Base-by-base conservation (phyloP, 2,888 invertebrate species). In the Crepidodera aurea region DNA sequence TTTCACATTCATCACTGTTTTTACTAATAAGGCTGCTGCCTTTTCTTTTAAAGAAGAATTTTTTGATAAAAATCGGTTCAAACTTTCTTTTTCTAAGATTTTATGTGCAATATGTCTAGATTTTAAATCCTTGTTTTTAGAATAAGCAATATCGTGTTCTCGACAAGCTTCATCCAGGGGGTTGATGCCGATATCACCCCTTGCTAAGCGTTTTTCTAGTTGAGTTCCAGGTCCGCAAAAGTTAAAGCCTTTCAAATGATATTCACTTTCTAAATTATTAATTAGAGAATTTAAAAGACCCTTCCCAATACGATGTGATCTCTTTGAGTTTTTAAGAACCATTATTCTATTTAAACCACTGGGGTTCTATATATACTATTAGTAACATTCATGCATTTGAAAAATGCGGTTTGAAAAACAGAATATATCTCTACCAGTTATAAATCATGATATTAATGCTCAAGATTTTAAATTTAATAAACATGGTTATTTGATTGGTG, bases 121-220 rank as follows among this genome's bases (percentile, higher is more conserved):
- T 67, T 64, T n/a, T 37, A 19, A 44, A 74, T 54, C 61, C 58
- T 54, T 27, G 44, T 60, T 37, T 50, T 66, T 48, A 7, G 62
- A 65, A 57, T 78, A 78, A 1, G 74, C 72, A 32, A 78, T 77
- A 67, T 78, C 34, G 34, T 55, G 44, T 18, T 54, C n/a, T 62
- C 72, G 76, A 60, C 76, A 77, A 10, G 75, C 76, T 29, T 59
- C 62, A 65, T 78, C 77, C 25, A 78, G 60, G 3, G 58, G 55
- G 66, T 77, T 76, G 15, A 75, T 66, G 8, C 78, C 78, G 44
- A 16, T 59, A 67, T 80, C 79, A 10, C 76, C 76, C 19, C 79
- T 58, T 15, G 46, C 62, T 18, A 77, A 53, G 25, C 76, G 46
- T 40, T 73, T 61, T 16, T 64, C 22, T 42, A 77, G 46, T 51